Evolutionary conservation across 2,797 vertebrate species (phyloP).

Genomic region (Melanitta fusca): DNA sequence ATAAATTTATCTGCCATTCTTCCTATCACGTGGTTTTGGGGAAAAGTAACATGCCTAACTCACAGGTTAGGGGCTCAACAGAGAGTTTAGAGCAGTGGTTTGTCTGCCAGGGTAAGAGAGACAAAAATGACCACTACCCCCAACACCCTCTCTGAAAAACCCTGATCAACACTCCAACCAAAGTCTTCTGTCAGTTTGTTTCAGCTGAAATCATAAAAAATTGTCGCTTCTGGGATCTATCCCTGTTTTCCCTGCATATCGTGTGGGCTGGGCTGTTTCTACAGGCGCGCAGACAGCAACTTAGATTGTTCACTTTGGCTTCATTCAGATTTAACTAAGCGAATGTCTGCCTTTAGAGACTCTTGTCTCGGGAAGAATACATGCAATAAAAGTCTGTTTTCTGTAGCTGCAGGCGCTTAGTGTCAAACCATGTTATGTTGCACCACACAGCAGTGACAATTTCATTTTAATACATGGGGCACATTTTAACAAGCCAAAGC

Average conservation of each 20-base stretch:
- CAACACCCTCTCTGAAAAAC: background rate
- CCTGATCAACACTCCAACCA: background rate
- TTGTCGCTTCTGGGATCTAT: background rate
- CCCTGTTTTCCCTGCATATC: background rate
- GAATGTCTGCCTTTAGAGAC: conserved; percentile 78
- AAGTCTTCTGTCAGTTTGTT: conserved; percentile 17
- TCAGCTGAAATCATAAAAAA: background rate
- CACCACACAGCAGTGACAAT: conserved; percentile 79
- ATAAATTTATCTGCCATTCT: background rate
- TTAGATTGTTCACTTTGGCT: conserved; percentile 74
- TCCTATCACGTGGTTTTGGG: background rate
- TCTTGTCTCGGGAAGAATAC: conserved; percentile 77
- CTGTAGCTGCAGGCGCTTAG: conserved; percentile 75
- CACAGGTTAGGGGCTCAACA: background rate
- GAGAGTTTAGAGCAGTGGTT: background rate
- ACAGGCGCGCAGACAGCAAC: conserved; percentile 54
- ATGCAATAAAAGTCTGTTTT: conserved; percentile 81
- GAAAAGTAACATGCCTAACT: background rate
- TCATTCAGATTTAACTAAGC: conserved; percentile 80
- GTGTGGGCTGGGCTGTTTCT: conserved; percentile 25
- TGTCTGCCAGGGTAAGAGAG: background rate
- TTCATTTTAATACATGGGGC: conserved; percentile 80
- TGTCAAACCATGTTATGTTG: conserved; percentile 78
- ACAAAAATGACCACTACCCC: background rate
- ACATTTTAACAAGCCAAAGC: conserved; percentile 76